Evolutionary conservation across 2,797 vertebrate genomes (phyloP).

Genomic region (Catamblyrhynchus diadema): DNA sequence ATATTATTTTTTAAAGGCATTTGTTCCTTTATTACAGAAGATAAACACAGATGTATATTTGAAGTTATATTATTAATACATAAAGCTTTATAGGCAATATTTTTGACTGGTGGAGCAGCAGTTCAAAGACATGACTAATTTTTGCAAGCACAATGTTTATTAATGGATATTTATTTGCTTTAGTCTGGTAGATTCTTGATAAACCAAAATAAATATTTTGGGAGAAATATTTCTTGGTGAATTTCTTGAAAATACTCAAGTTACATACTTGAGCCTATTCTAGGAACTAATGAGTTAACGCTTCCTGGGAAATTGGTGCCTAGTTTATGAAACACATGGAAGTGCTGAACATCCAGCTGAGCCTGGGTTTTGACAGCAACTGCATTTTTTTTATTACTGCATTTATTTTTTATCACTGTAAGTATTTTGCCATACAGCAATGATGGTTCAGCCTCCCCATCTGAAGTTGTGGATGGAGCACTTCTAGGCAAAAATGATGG

Average conservation of each 20-base stretch:
- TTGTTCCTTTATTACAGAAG: neutral
- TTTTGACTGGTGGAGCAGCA: neutral
- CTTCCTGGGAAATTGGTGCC: neutral
- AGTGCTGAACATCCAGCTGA: neutral
- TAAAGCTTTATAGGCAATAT: neutral
- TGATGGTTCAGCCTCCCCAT: neutral
- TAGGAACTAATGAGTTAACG: neutral
- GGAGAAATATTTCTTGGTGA: neutral
- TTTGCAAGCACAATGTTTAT: neutral
- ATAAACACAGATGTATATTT: constrained; percentile 9
- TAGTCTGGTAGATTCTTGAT: neutral
- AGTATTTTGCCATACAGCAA: neutral
- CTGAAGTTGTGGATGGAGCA: neutral
- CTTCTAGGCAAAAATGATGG: neutral
- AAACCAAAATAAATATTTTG: neutral
- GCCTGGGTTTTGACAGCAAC: neutral
- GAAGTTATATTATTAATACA: neutral
- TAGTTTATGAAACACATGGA: neutral
- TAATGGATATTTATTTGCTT: neutral
- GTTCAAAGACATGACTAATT: neutral
- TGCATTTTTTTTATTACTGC: neutral
- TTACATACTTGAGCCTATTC: neutral
- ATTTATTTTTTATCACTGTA: neutral
- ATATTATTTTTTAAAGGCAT: neutral
- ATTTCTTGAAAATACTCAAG: neutral